Percentiles rank a stretch among this genome's conserved stretches.
Conservation (phyloP, 2,888 invertebrate genomes). For the Hymenopus coronatus region DNA sequence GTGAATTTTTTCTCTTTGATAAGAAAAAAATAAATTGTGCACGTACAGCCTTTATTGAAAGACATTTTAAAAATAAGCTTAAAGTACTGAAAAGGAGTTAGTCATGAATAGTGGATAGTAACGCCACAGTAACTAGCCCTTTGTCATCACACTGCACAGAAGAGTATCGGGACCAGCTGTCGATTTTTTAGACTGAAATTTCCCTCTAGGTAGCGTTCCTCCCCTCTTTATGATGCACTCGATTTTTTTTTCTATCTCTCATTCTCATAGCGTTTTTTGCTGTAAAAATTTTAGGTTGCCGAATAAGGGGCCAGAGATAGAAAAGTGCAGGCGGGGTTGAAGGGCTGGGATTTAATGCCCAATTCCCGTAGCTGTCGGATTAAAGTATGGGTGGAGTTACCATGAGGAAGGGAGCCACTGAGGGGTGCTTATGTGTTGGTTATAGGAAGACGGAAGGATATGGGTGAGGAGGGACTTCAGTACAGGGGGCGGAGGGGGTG, state of each 20-base stretch:
- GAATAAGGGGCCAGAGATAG: not conserved
- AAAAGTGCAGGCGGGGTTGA: not conserved
- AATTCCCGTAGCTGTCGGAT: slow-evolving; percentile 11
- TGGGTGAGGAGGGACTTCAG: not conserved
- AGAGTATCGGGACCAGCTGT: not conserved
- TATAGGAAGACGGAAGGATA: not conserved
- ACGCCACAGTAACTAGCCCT: not conserved
- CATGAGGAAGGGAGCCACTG: not conserved
- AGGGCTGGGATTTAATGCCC: slow-evolving; percentile 10
- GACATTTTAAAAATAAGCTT: not conserved
- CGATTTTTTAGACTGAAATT: not conserved
- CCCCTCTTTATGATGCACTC: not conserved
- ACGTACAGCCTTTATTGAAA: too few species aligned
- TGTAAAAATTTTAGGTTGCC: not conserved
- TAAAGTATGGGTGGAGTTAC: slow-evolving; percentile 11
- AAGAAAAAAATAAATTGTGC: too few species aligned
- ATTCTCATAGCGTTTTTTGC: not conserved
- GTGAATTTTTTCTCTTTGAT: too few species aligned
- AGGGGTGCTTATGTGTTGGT: slow-evolving; percentile 9
- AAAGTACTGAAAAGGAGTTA: not conserved
- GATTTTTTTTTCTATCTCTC: not conserved
- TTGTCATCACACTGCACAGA: not conserved
- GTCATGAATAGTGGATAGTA: not conserved
- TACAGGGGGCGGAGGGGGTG: not conserved
- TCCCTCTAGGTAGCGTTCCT: not conserved